Base-by-base conservation (phyloP, 2,797 vertebrate species). In the Anolis apletophallus region DNA sequence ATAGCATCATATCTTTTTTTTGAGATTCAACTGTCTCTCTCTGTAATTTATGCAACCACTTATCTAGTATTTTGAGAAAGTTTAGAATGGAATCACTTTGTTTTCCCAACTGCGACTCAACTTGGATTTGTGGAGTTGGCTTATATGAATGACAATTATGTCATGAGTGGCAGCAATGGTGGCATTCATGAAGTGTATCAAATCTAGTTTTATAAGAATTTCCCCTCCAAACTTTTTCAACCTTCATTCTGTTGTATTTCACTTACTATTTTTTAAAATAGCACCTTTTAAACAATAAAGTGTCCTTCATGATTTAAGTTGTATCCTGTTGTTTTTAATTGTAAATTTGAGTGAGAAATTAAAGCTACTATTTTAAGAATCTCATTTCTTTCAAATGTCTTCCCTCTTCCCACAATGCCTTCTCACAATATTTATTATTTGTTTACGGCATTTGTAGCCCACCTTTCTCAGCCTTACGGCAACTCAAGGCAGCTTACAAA, bases 21-120 rank as follows among this genome's bases (percentile, higher is more conserved):
- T 87, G 88, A 89, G 61, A 88, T 80, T 73, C 55, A 59, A 78
- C 34, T 14, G n/a, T 29, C 55, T 72, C 68, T 78, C 54, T 71
- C 13, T 71, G 36, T n/a, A 54, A 54, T 83, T 46, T 34, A 13
- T 10, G 9, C 52, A 83, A 64, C 23, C 59, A 67, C 61, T 78
- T 87, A 12, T 83, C 64, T 16, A 46, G 36, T 19, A 50, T 71
- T 69, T 19, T 68, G 52, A 13, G n/a, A 81, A 29, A 46, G 36
- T 2, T 86, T 76, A 75, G 13, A 23, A 76, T 68, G 16, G 12
- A 26, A 46, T 57, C 16, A 16, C 16, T 82, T 82, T 69, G 36
- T 68, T 68, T 78, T 54, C 17, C 21, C 50, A 29, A 55, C 4
- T 68, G 72, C 68, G 34, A 26, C 19, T 77, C 21, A 72, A 50